These are phyloP conservation scores for Aythya baeri DNA, from an alignment of 2,113 vertebrate genomes.

Conservation along the genomic window DNA sequence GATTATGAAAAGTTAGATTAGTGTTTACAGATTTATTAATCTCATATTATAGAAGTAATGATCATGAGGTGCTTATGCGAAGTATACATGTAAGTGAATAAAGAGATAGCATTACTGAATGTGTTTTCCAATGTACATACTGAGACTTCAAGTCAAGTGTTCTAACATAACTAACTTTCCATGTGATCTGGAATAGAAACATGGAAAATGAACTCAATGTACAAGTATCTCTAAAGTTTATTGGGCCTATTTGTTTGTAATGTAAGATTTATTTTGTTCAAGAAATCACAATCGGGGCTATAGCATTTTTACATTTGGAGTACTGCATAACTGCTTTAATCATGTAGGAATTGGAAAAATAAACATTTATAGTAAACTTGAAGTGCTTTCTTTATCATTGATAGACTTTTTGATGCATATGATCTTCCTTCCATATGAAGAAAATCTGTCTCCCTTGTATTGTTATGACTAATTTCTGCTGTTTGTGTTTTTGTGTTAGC, in stretches of 20 bases:
- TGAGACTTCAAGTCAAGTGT: neutral
- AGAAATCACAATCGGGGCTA: neutral
- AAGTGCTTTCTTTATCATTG: neutral
- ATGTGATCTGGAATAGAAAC: neutral
- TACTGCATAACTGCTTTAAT: neutral
- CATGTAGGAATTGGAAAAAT: neutral
- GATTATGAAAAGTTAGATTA: too few relatives aligned
- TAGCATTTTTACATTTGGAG: neutral
- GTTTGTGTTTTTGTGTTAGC: neutral
- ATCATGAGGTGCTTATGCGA: neutral
- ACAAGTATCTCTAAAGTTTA: conserved; percentile 14
- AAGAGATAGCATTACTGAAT: neutral
- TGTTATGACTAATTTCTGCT: neutral
- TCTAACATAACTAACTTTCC: neutral
- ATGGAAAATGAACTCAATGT: neutral
- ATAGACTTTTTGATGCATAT: neutral
- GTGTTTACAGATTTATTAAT: neutral
- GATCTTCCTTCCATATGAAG: neutral
- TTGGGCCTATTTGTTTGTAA: neutral
- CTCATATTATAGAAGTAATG: neutral
- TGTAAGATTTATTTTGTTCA: neutral
- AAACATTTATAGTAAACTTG: conserved; percentile 22
- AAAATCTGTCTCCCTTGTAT: neutral
- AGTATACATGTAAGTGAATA: neutral
- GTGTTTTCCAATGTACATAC: neutral